Evolutionary conservation across 2,113 vertebrate species (phyloP), one percentile per base, ranked within the genome.

Genomic region (Rhombomys opimus): DNA sequence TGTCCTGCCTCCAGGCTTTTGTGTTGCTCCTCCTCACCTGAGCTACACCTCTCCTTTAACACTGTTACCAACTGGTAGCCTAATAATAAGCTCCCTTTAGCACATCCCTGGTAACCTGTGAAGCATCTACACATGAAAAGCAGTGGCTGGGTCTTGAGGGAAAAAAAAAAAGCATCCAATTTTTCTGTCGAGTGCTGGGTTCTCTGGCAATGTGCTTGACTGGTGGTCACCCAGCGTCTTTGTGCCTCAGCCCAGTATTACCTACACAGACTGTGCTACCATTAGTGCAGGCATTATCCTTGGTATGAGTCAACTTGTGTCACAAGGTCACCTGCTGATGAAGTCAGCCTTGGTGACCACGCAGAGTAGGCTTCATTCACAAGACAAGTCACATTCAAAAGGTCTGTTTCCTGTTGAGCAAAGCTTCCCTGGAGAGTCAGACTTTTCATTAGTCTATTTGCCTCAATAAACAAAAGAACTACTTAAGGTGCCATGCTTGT

Each of bases 401-500:
- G 94, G 61, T 8, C 0, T 87, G 61, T 59, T 10, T 76, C 80
- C 87, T 90, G 32, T 73, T 73, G 61, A 10, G 35, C 65, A 63
- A 46, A 68, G 76, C 63, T 61, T n/a, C 11, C 35, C 41, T 38
- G 8, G 27, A 3, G 20, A 25, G 20, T 32, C 14, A 63, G 11
- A 2, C 50, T 94, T 72, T 67, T 68, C 41, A 65, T 72, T 20
- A 14, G 15, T 89, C 80, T n/a, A 23, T 77, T 80, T 70, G 17
- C 77, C 81, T 93, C 50, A 80, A n/a, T n/a, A 92, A 82, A 87
- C 27, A 38, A 89, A 95, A 82, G 77, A 91, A 68, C 59, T 89
- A n/a, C n/a, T 93, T 75, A 50, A 81, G 35, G 57, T 0, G 4
- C 25, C 23, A 38, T 57, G 32, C 78, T 57, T 54, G 32, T 23